A percentile compares a stretch with the other conserved stretches of the same genome.
These are phyloP conservation scores for Latheticus oryzae DNA, from an alignment of 2,888 invertebrate species.

Conservation along the genomic window DNA sequence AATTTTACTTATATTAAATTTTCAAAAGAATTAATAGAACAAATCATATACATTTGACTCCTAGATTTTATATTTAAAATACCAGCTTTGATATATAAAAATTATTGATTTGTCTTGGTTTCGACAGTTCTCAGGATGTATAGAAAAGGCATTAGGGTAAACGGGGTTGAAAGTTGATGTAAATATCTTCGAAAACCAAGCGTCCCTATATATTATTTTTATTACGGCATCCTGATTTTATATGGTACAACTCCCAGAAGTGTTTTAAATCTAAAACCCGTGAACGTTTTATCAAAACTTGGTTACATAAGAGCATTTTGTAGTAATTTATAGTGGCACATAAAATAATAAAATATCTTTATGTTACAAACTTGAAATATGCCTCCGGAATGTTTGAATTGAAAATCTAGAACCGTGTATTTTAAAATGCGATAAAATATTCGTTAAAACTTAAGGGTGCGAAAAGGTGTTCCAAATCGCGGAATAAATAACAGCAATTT, in stretches of 20 bases:
- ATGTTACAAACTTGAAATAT: slow-evolving; percentile 55
- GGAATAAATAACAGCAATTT: slow-evolving; percentile 36
- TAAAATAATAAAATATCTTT: slow-evolving; percentile 59
- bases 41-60: too few relatives aligned
- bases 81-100: too few relatives aligned
- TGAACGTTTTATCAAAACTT: slow-evolving; percentile 57
- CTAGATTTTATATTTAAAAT: too few relatives aligned
- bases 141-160: slow-evolving; percentile 20
- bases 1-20: too few relatives aligned
- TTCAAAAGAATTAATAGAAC: too few relatives aligned
- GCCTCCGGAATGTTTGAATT: slow-evolving; percentile 52
- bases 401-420: slow-evolving; percentile 40
- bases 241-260: slow-evolving; percentile 53
- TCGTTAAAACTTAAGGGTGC: slow-evolving; percentile 22
- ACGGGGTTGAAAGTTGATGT: slow-evolving; percentile 18
- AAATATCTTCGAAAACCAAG: slow-evolving; percentile 29
- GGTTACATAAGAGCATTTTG: slow-evolving; percentile 55
- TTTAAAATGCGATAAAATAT: slow-evolving; percentile 30
- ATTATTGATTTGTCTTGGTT: too few relatives aligned
- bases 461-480: slow-evolving; percentile 28
- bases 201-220: slow-evolving; percentile 55
- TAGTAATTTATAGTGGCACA: slow-evolving; percentile 54
- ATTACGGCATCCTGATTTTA: slow-evolving; percentile 53
- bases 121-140: too few relatives aligned
- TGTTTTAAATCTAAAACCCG: slow-evolving; percentile 57